Conservation (phyloP, 2,113 vertebrate species). For the Charina bottae region DNA sequence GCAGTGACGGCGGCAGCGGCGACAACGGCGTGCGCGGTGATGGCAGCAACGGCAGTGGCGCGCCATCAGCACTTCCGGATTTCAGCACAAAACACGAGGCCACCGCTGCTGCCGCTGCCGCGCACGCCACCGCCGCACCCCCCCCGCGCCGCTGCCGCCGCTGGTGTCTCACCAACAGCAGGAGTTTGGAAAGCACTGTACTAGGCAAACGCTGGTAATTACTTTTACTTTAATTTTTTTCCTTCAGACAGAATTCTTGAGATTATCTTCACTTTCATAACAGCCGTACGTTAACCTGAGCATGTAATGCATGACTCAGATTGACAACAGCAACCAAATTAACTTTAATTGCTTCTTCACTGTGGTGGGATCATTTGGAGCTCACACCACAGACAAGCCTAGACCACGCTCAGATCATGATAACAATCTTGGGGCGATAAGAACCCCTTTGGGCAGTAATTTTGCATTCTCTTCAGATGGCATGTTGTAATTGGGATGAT, state of each 20-base stretch:
- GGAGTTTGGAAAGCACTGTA: too few species aligned
- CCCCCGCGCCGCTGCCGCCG: too few species aligned
- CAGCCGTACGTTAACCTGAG: not conserved
- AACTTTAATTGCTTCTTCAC: conserved; percentile 4
- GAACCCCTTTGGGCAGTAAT: not conserved
- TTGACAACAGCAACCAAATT: not conserved
- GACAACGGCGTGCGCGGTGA: too few species aligned
- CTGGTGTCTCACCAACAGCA: too few species aligned
- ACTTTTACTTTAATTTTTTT: not conserved
- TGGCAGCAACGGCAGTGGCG: too few species aligned
- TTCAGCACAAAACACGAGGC: too few species aligned
- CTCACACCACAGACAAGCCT: not conserved
- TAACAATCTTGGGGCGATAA: not conserved
- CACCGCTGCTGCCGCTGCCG: too few species aligned
- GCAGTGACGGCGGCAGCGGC: too few species aligned
- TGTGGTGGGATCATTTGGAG: not conserved
- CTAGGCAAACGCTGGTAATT: not conserved
- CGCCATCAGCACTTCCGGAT: too few species aligned
- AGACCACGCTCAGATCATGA: not conserved
- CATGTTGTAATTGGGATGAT: not conserved
- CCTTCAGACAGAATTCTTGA: not conserved
- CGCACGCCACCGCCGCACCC: too few species aligned
- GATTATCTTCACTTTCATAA: not conserved
- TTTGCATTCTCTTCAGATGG: not conserved
- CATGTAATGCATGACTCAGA: not conserved